Evolutionary conservation across 2,797 vertebrate genomes (phyloP).

Genomic region (Halcyon leucocephala): DNA sequence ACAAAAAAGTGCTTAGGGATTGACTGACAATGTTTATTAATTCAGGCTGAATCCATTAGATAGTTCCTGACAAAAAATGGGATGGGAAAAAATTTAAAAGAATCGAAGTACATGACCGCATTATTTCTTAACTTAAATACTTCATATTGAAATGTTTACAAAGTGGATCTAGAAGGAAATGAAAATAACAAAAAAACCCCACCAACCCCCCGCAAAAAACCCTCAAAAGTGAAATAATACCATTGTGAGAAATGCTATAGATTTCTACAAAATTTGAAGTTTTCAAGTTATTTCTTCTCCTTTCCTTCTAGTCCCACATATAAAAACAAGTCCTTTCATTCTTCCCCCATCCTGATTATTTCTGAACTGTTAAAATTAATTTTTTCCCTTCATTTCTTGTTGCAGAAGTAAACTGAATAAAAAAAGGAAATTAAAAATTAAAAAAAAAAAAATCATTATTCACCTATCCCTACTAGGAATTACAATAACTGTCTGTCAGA

Average conservation of each 20-base stretch:
- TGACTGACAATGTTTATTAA: constrained; percentile 59
- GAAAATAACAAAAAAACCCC: background rate
- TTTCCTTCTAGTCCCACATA: background rate
- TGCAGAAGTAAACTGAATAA: background rate
- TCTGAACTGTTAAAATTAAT: background rate
- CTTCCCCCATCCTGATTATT: background rate
- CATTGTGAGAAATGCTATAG: background rate
- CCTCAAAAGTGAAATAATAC: background rate
- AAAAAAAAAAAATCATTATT: background rate
- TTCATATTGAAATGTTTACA: constrained; percentile 14
- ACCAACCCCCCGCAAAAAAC: too few relatives aligned
- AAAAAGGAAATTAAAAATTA: background rate
- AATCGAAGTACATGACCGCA: background rate
- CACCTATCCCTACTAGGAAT: constrained; percentile 18
- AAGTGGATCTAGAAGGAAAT: background rate
- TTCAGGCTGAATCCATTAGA: constrained; percentile 28
- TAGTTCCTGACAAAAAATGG: constrained; percentile 29
- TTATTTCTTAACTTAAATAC: background rate
- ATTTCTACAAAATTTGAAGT: background rate
- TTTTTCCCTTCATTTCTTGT: background rate
- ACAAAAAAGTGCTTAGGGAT: constrained; percentile 41
- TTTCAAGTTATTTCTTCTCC: background rate
- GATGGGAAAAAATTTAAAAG: background rate
- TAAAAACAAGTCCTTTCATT: background rate
- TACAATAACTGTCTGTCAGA: constrained; percentile 45